Percentiles rank a stretch among this genome's conserved stretches.
These are phyloP conservation scores for Acanthurus lineatus DNA, from an alignment of 2,797 vertebrate genomes.

Conservation along the genomic window DNA sequence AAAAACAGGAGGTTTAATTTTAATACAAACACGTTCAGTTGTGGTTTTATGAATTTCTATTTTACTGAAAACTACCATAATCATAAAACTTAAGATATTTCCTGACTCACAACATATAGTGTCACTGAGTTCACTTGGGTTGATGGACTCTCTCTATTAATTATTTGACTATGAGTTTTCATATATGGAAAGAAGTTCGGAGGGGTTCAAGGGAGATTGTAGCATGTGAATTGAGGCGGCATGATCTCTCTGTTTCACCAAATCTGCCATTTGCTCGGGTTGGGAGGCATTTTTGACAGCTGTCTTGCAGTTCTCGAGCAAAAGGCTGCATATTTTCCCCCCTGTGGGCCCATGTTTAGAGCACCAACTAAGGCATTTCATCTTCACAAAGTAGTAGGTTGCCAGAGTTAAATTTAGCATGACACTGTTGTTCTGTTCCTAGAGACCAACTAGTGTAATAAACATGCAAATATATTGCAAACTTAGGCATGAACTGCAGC, in stretches of 20 bases:
- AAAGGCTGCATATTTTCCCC: conserved; percentile 25
- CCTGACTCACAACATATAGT: not conserved
- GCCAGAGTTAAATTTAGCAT: conserved; percentile 43
- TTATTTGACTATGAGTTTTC: no score
- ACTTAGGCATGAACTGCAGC: conserved; percentile 1
- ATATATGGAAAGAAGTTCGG: not conserved
- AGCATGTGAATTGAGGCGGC: conserved; percentile 7
- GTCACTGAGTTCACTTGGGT: not conserved
- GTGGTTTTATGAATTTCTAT: not conserved
- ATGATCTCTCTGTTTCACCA: conserved; percentile 23
- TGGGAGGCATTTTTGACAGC: conserved; percentile 50
- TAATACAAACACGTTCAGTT: not conserved
- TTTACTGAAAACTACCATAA: not conserved
- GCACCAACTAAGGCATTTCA: conserved; percentile 48
- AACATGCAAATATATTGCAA: conserved; percentile 46
- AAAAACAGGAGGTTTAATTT: not conserved
- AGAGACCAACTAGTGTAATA: conserved; percentile 28
- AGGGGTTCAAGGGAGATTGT: conserved; percentile 9
- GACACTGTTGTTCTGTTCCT: conserved; percentile 35
- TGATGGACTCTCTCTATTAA: not conserved
- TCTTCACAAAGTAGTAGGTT: conserved; percentile 10
- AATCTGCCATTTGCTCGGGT: conserved; percentile 27
- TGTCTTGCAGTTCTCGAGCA: conserved; percentile 41
- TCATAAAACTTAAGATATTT: not conserved
- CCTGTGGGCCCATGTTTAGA: conserved; percentile 21